Evolutionary conservation across 2,113 vertebrate species (phyloP).

Genomic region (Okapia johnstoni): DNA sequence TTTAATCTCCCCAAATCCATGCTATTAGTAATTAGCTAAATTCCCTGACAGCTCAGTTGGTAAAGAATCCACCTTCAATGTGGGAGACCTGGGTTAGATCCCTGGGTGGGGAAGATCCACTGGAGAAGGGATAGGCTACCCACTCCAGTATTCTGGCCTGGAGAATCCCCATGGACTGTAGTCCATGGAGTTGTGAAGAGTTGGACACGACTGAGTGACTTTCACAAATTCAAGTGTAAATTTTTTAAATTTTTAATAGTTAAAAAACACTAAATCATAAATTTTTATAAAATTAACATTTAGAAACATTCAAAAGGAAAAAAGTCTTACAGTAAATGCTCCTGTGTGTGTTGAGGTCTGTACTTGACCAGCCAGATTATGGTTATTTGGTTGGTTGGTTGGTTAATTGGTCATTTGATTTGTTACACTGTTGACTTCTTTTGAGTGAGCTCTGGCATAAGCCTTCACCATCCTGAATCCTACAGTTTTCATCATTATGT

Average conservation of each 20-base stretch:
- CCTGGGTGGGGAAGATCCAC: background rate
- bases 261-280: background rate
- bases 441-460: background rate
- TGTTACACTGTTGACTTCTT: background rate
- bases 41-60: background rate
- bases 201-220: background rate
- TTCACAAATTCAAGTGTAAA: background rate
- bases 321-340: background rate
- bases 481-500: background rate
- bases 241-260: background rate
- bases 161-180: background rate
- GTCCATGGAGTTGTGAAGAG: background rate
- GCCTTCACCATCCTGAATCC: background rate
- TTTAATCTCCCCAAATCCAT: background rate
- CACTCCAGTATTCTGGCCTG: background rate
- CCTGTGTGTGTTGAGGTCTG: background rate
- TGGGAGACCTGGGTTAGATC: background rate
- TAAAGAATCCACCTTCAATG: background rate
- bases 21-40: background rate
- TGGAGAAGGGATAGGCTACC: background rate
- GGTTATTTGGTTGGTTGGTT: background rate
- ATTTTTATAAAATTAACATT: conserved; percentile 30
- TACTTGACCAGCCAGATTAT: background rate
- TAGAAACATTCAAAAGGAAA: background rate
- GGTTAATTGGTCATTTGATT: background rate